These are phyloP conservation scores for Ginglymostoma cirratum DNA, from an alignment of 2,113 vertebrate species.

Conservation along the genomic window DNA sequence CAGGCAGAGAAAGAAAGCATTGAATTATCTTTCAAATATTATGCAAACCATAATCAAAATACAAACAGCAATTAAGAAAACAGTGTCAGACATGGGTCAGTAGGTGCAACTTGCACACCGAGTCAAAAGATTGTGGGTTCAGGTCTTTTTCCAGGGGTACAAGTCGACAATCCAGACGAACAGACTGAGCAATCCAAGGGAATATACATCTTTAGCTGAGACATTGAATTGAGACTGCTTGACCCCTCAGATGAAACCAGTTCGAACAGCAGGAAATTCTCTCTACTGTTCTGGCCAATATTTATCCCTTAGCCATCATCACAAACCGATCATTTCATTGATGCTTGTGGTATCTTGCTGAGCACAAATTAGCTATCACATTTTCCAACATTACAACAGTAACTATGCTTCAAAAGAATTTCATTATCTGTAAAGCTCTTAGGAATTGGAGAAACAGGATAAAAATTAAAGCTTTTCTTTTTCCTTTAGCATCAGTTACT, in stretches of 20 bases:
- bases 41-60: background rate
- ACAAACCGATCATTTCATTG: background rate
- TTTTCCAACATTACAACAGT: background rate
- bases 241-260: background rate
- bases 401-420: background rate
- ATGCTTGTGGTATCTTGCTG: background rate
- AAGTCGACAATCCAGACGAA: background rate
- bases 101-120: background rate
- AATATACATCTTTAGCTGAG: background rate
- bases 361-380: background rate
- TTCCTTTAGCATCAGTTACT: background rate
- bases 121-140: background rate
- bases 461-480: background rate
- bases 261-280: too few relatives aligned
- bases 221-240: background rate
- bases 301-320: background rate
- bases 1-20: background rate
- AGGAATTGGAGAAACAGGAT: background rate
- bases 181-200: background rate
- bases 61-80: background rate
- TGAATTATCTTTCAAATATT: background rate
- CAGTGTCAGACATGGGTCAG: background rate
- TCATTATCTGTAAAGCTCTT: background rate
- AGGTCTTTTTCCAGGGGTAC: background rate
- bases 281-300: background rate